Percentiles rank a stretch among this genome's conserved stretches.
Evolutionary conservation across 1,140 invertebrate species (phyloP).

Genomic region (Drosophila bocki): DNA sequence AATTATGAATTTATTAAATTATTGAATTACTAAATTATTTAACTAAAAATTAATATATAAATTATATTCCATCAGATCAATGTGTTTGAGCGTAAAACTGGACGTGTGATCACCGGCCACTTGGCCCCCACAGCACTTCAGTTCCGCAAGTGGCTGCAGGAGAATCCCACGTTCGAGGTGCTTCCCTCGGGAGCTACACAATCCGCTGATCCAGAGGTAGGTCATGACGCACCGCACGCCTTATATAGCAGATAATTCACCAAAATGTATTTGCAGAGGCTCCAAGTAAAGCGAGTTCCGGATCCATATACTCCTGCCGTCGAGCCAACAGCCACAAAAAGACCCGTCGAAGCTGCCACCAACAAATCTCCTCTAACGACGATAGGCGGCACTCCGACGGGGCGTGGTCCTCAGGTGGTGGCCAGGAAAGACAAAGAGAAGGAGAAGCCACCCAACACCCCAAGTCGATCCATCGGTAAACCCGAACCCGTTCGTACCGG

Average conservation of each 20-base stretch:
- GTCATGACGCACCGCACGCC: too few species aligned
- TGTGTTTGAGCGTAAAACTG: conserved; percentile 92
- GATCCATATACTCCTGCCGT: conserved; percentile 2
- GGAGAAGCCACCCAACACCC: conserved; percentile 1
- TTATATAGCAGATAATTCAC: not conserved
- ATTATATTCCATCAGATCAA: conserved; percentile 86
- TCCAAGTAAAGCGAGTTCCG: conserved; percentile 32
- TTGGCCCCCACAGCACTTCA: conserved; percentile 92
- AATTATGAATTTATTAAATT: too few species aligned
- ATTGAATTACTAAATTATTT: too few species aligned
- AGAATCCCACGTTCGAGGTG: conserved; percentile 94
- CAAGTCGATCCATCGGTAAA: conserved; percentile 11
- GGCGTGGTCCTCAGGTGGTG: conserved; percentile 2
- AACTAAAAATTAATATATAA: too few species aligned
- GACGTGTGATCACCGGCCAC: conserved; percentile 90
- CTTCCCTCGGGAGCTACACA: conserved; percentile 87
- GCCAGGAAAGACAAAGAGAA: conserved; percentile 49
- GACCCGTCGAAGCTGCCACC: not conserved
- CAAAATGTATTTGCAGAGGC: conserved; percentile 32
- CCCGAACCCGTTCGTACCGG: conserved; percentile 91
- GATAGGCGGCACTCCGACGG: not conserved
- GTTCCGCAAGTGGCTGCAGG: conserved; percentile 93
- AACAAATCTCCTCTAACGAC: conserved; percentile 26
- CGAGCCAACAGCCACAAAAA: conserved; percentile 23
- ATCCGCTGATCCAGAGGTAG: conserved; percentile 85